Conservation (phyloP, 2,888 invertebrate species). For the Calliphora vomitoria region DNA sequence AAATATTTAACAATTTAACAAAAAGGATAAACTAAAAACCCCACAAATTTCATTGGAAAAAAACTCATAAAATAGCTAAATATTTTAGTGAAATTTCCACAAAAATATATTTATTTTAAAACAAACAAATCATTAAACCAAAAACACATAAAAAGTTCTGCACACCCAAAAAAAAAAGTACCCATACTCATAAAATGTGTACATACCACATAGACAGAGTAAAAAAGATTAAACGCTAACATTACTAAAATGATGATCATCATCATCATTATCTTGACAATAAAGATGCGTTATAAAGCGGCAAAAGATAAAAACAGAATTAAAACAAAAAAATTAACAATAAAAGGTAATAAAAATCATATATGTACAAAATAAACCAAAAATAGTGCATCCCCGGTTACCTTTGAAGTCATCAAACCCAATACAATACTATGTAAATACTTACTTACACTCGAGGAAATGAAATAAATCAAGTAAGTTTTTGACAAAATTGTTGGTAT, state of each 20-base stretch:
- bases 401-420: conserved; percentile 48
- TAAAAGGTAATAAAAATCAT: conserved; percentile 28
- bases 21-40: neutral
- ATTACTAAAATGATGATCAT: conserved; percentile 6
- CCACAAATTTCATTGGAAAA: neutral
- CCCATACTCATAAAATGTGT: neutral
- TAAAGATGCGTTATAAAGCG: conserved; percentile 43
- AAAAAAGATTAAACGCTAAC: neutral
- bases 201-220: neutral
- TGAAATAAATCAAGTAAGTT: neutral
- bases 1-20: neutral
- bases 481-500: conserved; percentile 27
- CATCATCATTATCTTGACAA: conserved; percentile 27
- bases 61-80: neutral
- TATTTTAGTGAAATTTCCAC: neutral
- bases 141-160: neutral
- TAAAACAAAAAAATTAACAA: conserved; percentile 20
- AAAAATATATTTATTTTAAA: neutral
- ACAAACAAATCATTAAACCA: neutral
- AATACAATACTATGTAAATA: conserved; percentile 9
- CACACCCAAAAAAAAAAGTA: neutral
- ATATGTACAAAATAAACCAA: conserved; percentile 17
- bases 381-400: conserved; percentile 50
- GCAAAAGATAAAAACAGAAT: conserved; percentile 50
- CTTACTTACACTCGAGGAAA: neutral